Percentiles rank a stretch among this genome's conserved stretches.
Conservation (phyloP, 2,113 vertebrate genomes). For the Microtus pennsylvanicus region DNA sequence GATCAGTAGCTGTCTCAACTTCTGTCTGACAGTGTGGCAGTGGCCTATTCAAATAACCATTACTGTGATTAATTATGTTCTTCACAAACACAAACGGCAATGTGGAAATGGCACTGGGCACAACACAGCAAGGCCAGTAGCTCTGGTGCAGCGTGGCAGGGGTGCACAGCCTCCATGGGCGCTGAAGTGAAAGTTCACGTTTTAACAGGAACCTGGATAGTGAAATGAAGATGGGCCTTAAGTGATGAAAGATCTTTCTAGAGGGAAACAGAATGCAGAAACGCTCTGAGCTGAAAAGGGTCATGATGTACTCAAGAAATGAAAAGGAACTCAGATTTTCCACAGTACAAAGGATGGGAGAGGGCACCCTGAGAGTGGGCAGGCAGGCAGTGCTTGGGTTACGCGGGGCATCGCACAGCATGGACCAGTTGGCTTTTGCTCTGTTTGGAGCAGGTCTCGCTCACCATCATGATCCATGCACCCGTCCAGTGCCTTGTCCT, state of each 20-base stretch:
- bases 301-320: background rate
- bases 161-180: too few relatives aligned
- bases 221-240: background rate
- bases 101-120: background rate
- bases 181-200: background rate
- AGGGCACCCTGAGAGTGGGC: background rate
- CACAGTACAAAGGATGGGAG: background rate
- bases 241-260: background rate
- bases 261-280: background rate
- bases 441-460: background rate
- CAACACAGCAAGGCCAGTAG: background rate
- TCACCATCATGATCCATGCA: background rate
- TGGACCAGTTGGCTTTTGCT: background rate
- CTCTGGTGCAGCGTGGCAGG: background rate
- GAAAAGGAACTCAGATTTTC: background rate
- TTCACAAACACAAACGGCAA: background rate
- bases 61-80: too few relatives aligned
- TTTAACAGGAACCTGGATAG: background rate
- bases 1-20: background rate
- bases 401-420: fast-evolving
- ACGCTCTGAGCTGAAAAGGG: background rate
- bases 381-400: background rate
- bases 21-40: background rate
- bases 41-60: too few relatives aligned
- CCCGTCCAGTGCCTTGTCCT: too few relatives aligned